A percentile compares a stretch with the other conserved stretches of the same genome.
These are phyloP conservation scores for Meleagris gallopavo DNA, from an alignment of 2,113 vertebrate species.

Conservation along the genomic window DNA sequence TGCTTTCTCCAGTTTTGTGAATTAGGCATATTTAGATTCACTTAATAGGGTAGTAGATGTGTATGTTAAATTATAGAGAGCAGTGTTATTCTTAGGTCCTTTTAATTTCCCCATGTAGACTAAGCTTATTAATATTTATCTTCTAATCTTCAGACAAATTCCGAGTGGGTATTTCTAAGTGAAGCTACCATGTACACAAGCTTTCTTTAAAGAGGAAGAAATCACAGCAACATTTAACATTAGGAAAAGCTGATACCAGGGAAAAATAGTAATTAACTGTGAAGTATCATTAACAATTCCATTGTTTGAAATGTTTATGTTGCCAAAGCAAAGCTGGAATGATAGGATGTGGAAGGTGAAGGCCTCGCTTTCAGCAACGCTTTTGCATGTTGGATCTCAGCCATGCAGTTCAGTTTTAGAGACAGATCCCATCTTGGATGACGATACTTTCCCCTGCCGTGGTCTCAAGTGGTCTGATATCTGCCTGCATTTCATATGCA, in stretches of 20 bases:
- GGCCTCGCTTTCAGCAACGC: neutral
- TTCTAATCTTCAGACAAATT: constrained; percentile 33
- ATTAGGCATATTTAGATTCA: constrained; percentile 33
- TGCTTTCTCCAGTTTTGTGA: neutral
- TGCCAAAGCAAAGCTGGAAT: neutral
- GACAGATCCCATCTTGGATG: neutral
- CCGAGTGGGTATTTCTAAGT: constrained; percentile 14
- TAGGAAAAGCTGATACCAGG: neutral
- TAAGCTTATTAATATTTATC: constrained; percentile 59
- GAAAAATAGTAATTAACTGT: neutral
- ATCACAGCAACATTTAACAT: neutral
- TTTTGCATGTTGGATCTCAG: rapidly evolving
- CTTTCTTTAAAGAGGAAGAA: neutral
- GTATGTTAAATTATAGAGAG: constrained; percentile 27
- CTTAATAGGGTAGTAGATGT: neutral
- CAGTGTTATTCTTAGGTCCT: neutral
- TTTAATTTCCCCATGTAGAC: constrained; percentile 14
- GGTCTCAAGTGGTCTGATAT: neutral
- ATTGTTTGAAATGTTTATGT: neutral
- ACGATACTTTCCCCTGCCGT: neutral
- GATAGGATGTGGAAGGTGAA: neutral
- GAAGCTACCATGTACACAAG: neutral
- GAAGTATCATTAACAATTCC: neutral
- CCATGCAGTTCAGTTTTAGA: neutral
- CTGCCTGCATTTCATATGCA: neutral